Percentiles rank a stretch among this genome's conserved stretches.
These are phyloP conservation scores for Alethe diademata DNA, from an alignment of 2,113 vertebrate species.

Conservation along the genomic window DNA sequence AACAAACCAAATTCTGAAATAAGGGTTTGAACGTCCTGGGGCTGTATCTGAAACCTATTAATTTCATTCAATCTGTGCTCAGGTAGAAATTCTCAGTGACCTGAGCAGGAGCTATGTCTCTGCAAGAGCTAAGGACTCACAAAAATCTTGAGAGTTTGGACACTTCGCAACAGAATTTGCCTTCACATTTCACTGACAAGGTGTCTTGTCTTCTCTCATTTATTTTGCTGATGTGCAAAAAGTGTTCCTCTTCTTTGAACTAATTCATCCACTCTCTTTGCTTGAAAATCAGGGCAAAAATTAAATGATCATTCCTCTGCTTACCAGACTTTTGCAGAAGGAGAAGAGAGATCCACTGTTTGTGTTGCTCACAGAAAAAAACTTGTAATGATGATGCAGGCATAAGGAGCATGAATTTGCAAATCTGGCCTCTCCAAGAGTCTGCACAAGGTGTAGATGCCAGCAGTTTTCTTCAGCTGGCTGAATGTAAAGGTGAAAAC, in stretches of 20 bases:
- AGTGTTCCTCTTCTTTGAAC: not conserved
- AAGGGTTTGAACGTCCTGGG: not conserved
- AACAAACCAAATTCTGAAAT: not conserved
- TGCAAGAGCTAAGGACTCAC: not conserved
- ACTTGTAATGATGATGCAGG: not conserved
- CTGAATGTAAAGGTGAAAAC: slow-evolving; percentile 16
- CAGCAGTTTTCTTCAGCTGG: slow-evolving; percentile 21
- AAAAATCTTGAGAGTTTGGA: not conserved
- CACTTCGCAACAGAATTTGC: not conserved
- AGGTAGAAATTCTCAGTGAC: not conserved
- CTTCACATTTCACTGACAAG: not conserved
- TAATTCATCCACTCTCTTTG: not conserved
- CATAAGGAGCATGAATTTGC: not conserved
- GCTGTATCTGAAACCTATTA: not conserved
- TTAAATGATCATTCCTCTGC: not conserved
- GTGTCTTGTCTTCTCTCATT: not conserved
- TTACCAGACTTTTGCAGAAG: not conserved
- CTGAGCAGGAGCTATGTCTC: not conserved
- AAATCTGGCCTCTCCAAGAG: not conserved
- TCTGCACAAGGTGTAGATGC: not conserved
- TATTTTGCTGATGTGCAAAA: not conserved
- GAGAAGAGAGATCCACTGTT: not conserved
- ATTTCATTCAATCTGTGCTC: not conserved
- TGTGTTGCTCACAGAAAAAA: not conserved
- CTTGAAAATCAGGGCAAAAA: not conserved